These are phyloP conservation scores for Natrix natrix DNA, from an alignment of 2,797 vertebrate species.

Conservation along the genomic window DNA sequence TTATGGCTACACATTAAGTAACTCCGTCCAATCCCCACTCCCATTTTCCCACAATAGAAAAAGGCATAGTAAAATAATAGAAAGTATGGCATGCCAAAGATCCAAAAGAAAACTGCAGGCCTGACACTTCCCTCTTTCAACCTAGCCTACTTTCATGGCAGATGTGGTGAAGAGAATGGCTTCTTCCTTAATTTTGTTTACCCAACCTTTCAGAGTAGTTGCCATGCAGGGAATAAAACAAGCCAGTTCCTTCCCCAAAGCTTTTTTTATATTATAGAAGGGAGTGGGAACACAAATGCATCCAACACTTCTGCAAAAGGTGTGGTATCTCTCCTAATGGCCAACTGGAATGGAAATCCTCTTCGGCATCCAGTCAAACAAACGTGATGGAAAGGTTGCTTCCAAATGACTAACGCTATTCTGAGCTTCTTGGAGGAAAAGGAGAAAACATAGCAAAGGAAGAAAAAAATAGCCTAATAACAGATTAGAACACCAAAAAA, in stretches of 20 bases:
- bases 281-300: background rate
- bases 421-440: background rate
- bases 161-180: background rate
- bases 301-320: background rate
- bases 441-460: background rate
- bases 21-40: no score
- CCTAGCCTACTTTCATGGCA: background rate
- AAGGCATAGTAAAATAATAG: no score
- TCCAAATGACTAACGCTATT: background rate
- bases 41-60: no score
- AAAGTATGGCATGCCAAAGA: no score
- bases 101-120: no score
- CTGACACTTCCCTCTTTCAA: background rate
- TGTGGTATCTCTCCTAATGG: background rate
- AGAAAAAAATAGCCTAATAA: background rate
- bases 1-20: no score
- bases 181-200: background rate
- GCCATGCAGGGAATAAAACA: background rate
- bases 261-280: background rate
- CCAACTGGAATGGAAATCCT: background rate
- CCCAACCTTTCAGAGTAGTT: background rate
- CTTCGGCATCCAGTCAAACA: background rate
- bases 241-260: background rate
- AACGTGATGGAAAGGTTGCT: background rate
- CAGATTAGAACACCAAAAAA: background rate